These are phyloP conservation scores for Nannoperca australis DNA, from an alignment of 2,797 vertebrate genomes.

Conservation along the genomic window DNA sequence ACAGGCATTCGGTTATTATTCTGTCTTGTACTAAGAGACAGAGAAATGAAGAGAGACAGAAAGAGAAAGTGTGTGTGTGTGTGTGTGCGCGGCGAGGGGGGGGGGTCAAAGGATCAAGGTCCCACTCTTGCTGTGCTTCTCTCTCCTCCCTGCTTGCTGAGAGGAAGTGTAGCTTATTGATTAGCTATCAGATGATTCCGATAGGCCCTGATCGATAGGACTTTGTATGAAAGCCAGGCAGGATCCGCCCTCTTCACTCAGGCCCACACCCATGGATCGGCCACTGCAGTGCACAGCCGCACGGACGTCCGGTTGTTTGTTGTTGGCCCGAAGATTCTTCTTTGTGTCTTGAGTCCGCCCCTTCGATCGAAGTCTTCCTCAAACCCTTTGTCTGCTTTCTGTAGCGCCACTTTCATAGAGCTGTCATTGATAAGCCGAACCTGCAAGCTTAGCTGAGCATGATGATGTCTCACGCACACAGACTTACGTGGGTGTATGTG, in stretches of 20 bases:
- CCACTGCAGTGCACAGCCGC: conserved; percentile 55
- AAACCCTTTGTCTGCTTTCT: conserved; percentile 30
- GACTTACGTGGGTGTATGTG: background rate
- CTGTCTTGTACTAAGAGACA: conserved; percentile 41
- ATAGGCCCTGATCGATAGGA: conserved; percentile 84
- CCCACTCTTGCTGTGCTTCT: conserved; percentile 64
- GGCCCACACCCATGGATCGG: conserved; percentile 61
- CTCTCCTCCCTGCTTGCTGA: conserved; percentile 66
- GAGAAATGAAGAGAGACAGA: conserved; percentile 47
- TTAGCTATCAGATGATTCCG: conserved; percentile 90
- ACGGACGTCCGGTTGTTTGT: conserved; percentile 49
- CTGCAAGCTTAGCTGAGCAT: background rate
- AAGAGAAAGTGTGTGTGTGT: conserved; percentile 22
- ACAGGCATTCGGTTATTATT: conserved; percentile 39
- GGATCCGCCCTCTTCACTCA: conserved; percentile 69
- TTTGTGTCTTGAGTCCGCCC: conserved; percentile 48
- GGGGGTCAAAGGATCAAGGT: conserved; percentile 83
- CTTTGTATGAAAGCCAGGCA: conserved; percentile 83
- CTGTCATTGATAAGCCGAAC: conserved; percentile 29
- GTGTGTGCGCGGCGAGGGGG: too few species aligned
- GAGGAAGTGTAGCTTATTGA: conserved; percentile 87
- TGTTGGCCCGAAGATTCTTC: conserved; percentile 50
- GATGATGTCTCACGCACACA: background rate
- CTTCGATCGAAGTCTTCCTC: conserved; percentile 53
- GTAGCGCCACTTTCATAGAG: conserved; percentile 27